Evolutionary conservation across 2,888 invertebrate species (phyloP).

Genomic region (Drosophila melanocephala): DNA sequence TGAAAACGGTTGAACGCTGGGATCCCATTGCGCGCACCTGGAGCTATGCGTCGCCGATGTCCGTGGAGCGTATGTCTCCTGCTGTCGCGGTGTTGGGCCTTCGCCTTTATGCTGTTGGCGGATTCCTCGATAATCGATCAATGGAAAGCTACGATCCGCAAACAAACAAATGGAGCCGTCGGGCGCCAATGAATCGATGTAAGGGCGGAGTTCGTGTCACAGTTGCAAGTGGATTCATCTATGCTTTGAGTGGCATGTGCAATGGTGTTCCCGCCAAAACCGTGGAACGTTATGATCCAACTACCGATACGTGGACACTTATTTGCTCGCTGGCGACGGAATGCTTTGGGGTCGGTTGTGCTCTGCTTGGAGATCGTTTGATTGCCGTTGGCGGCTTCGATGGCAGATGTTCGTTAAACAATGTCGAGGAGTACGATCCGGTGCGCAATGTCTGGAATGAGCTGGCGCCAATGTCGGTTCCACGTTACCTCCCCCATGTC

Average conservation of each 20-base stretch:
- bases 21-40: constrained; percentile 94
- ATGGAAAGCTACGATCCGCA: constrained; percentile 94
- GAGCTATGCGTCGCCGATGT: constrained; percentile 96
- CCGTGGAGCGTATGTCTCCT: constrained; percentile 92
- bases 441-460: constrained; percentile 92
- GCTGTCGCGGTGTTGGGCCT: constrained; percentile 94
- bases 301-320: constrained; percentile 94
- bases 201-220: constrained; percentile 95
- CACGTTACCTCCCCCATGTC: constrained; percentile 95
- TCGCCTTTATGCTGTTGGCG: constrained; percentile 95
- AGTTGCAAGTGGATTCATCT: constrained; percentile 94
- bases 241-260: constrained; percentile 97
- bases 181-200: constrained; percentile 94
- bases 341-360: constrained; percentile 95
- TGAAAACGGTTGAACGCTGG: constrained; percentile 97
- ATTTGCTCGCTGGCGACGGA: constrained; percentile 93
- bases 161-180: constrained; percentile 91
- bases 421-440: constrained; percentile 96
- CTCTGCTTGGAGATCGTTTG: constrained; percentile 91
- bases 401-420: constrained; percentile 93
- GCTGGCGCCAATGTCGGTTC: constrained; percentile 92
- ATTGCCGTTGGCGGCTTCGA: constrained; percentile 95
- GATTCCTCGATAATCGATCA: constrained; percentile 85
- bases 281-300: constrained; percentile 93
- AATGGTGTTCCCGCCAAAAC: constrained; percentile 93